Base-by-base conservation (phyloP, 2,888 invertebrate species). In the Pediacus dermestoides region DNA sequence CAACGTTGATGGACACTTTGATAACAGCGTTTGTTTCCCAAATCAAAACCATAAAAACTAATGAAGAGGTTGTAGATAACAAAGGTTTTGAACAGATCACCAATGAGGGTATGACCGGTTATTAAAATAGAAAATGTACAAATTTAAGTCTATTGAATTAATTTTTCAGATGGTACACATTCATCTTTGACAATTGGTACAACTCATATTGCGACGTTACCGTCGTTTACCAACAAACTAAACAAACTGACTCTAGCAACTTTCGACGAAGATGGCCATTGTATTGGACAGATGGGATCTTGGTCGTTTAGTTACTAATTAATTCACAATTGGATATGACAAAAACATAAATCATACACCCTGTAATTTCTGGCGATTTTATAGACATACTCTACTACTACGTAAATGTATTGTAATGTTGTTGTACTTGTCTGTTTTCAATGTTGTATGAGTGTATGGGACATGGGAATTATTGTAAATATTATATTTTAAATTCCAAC, bases 271-370 rank as follows among this genome's bases (percentile, higher is more conserved):
- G 81, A 90, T 60, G 91, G 89, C 27, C 82, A 84, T 58, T 82
- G 90, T 59, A 82, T 91, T 45, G 88, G 88, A 18, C 88, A 89
- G 60, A 88, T 88, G 72, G 90, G 91, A 21, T 90, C 90, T 44
- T 80, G 84, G 81, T 81, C 82, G 16, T 82, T 85, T 68, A 76
- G 75, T 60, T 77, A 76, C 66, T 75, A 48, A 42, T 30, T 13
- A 26, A 26, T 12, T 16, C 3, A 16, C 7, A 15, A 11, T 16
- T 27, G 7, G 16, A n/a, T n/a, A n/a, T n/a, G n/a, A n/a, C n/a
- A n/a, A n/a, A n/a, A n/a, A n/a, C n/a, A n/a, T n/a, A n/a, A n/a
- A n/a, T n/a, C n/a, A n/a, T n/a, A n/a, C n/a, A n/a, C n/a, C n/a
- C n/a, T n/a, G n/a, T n/a, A n/a, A n/a, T n/a, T n/a, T n/a, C n/a